phyloP scores from a whole-genome alignment of 2,113 vertebrate genomes.

The Calypte anna region DNA sequence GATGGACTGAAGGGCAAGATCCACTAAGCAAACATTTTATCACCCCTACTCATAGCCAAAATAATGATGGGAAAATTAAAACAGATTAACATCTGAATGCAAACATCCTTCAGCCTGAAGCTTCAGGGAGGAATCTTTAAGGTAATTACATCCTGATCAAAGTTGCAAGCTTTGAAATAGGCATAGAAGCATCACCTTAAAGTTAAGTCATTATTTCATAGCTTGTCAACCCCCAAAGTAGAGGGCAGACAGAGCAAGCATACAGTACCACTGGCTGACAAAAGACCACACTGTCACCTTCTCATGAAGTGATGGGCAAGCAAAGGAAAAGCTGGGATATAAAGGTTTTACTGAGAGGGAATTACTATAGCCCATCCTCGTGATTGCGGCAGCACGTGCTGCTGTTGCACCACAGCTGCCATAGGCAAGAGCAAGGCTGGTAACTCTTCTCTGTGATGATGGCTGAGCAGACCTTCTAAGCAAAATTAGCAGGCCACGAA shows the following conservation, averaged over 20 bases:
- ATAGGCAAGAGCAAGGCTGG: not conserved
- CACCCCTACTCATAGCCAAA: not conserved
- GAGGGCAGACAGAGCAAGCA: not conserved
- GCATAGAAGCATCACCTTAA: not conserved
- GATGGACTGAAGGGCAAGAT: not conserved
- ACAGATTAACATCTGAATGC: not conserved
- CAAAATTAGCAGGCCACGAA: constrained; percentile 40
- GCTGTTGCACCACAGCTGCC: not conserved
- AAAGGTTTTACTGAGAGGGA: not conserved
- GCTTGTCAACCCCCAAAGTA: not conserved
- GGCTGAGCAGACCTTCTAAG: not conserved
- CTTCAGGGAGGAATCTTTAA: not conserved
- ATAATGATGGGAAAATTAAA: not conserved
- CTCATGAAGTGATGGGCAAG: not conserved
- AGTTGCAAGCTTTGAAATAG: not conserved
- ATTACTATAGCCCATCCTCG: not conserved
- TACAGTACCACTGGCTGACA: not conserved
- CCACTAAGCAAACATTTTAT: not conserved
- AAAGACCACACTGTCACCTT: not conserved
- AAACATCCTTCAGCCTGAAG: not conserved
- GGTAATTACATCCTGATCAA: not conserved
- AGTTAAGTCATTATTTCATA: not conserved
- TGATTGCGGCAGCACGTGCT: not conserved
- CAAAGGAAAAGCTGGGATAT: not conserved
- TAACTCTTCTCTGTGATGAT: not conserved